phyloP scores from a whole-genome alignment of 2,797 vertebrate species.

The Poecile montanus region DNA sequence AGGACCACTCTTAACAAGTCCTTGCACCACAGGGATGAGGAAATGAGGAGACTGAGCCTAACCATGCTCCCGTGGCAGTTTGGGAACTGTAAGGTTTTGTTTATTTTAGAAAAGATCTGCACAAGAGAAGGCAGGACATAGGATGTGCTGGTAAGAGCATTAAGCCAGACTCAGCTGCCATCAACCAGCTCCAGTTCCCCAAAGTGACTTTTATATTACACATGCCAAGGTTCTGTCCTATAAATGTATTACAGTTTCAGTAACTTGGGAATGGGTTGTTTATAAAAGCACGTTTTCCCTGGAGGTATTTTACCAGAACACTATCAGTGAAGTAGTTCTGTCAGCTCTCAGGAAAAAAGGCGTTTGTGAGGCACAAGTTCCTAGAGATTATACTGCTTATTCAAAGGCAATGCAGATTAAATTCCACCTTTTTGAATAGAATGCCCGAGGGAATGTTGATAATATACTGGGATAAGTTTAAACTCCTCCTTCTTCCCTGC shows the following conservation, averaged over 20 bases:
- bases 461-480: neutral
- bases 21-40: neutral
- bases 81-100: neutral
- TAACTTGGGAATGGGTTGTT: neutral
- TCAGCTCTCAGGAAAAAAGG: conserved; percentile 26
- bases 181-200: neutral
- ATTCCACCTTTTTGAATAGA: conserved; percentile 5
- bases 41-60: neutral
- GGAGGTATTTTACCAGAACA: neutral
- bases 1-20: neutral
- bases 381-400: neutral
- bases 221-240: neutral
- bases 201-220: neutral
- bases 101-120: neutral
- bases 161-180: neutral
- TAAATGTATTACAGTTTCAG: neutral
- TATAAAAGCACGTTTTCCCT: neutral
- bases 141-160: neutral
- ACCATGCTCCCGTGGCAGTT: neutral
- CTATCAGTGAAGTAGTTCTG: neutral
- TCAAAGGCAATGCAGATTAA: conserved; percentile 10
- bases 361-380: neutral
- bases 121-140: neutral
- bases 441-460: conserved; percentile 6
- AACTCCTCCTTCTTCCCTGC: neutral